Conservation (phyloP, 2,888 invertebrate species). For the Cistogaster globosa region DNA sequence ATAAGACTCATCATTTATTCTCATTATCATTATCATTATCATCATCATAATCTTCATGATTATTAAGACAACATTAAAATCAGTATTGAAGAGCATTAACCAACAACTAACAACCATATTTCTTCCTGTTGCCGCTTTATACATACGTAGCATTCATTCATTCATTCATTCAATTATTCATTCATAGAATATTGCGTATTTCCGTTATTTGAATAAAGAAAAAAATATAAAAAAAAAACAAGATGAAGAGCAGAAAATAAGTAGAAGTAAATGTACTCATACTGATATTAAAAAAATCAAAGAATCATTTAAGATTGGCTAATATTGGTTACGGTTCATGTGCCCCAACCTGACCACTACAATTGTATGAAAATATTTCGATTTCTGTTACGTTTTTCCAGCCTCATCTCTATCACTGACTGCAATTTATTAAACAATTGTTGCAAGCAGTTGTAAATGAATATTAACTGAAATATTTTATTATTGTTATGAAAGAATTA, state of each 20-base stretch:
- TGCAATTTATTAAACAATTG: constrained; percentile 22
- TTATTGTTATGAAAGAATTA: constrained; percentile 6
- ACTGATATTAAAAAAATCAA: constrained; percentile 19
- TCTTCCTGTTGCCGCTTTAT: constrained; percentile 32
- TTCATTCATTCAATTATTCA: constrained; percentile 1
- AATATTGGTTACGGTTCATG: constrained; percentile 82
- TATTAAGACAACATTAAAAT: constrained; percentile 29
- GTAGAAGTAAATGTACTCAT: background rate
- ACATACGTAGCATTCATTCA: constrained; percentile 3
- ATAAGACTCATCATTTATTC: constrained; percentile 25
- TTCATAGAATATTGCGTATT: constrained; percentile 51
- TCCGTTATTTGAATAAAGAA: constrained; percentile 41
- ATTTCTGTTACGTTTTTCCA: constrained; percentile 24
- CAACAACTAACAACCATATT: constrained; percentile 22
- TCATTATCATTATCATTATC: background rate
- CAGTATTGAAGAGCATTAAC: constrained; percentile 37
- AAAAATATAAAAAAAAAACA: background rate
- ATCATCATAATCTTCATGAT: too few species aligned
- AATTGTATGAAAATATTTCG: background rate
- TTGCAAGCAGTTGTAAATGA: background rate
- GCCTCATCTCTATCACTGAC: background rate
- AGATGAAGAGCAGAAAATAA: constrained; percentile 37
- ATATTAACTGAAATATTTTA: background rate
- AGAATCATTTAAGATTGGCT: constrained; percentile 76
- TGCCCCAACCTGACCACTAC: constrained; percentile 68